Conservation (phyloP, 1,140 invertebrate genomes). For the Heliconius nattereri region DNA sequence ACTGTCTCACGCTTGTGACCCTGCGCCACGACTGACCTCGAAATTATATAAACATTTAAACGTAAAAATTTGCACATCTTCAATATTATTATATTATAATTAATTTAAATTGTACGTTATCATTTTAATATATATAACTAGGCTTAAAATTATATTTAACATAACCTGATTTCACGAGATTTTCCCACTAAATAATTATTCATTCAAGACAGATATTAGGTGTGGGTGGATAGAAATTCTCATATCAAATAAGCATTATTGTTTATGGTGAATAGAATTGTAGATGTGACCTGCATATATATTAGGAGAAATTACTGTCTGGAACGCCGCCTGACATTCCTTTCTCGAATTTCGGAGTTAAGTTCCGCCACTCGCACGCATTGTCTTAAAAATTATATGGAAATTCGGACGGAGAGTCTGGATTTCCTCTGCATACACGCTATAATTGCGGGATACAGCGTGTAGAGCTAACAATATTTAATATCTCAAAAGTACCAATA, state of each 20-base stretch:
- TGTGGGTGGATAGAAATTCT: slow-evolving; percentile 24
- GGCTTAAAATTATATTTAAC: neutral
- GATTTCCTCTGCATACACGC: no score
- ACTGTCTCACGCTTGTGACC: no score
- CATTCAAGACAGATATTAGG: slow-evolving; percentile 21
- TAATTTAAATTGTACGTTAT: neutral
- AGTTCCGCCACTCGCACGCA: no score
- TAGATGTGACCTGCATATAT: slow-evolving; percentile 27
- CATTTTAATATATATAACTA: neutral
- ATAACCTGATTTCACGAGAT: neutral
- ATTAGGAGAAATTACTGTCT: slow-evolving; percentile 21
- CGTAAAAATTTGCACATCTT: neutral
- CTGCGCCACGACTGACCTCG: no score
- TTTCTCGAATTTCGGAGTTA: neutral
- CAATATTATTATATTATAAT: neutral
- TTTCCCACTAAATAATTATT: slow-evolving; percentile 19
- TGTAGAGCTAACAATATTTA: no score
- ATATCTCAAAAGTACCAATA: no score
- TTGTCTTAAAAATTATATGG: no score
- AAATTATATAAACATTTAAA: no score
- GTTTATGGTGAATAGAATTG: slow-evolving; percentile 28
- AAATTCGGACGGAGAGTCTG: no score
- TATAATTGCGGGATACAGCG: no score
- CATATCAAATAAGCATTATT: slow-evolving; percentile 32
- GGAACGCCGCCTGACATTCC: slow-evolving; percentile 19